Evolutionary conservation across 2,113 vertebrate genomes (phyloP).

Genomic region (Seriola dumerili): DNA sequence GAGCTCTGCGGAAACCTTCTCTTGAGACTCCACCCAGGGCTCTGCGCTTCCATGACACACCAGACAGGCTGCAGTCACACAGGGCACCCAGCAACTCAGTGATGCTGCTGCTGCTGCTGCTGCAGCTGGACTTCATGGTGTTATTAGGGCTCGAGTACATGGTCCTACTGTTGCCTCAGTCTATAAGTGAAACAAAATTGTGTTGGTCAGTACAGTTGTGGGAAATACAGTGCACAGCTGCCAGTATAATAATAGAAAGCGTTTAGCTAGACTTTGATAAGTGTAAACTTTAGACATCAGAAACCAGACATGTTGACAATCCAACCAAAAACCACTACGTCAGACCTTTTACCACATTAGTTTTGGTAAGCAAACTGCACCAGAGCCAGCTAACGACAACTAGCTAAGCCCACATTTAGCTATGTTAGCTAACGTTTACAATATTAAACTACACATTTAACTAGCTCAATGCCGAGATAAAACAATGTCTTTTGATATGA

Average conservation of each 20-base stretch:
- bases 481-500: background rate
- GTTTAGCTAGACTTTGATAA: no score
- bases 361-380: background rate
- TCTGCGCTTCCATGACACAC: slow-evolving; percentile 87
- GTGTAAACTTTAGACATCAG: background rate
- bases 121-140: slow-evolving; percentile 32
- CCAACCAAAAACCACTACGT: background rate
- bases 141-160: slow-evolving; percentile 50
- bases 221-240: background rate
- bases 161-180: slow-evolving; percentile 18
- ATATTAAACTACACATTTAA: background rate
- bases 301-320: background rate
- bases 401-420: slow-evolving; percentile 26
- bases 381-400: background rate
- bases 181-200: slow-evolving; percentile 32
- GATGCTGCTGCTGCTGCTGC: slow-evolving; percentile 85
- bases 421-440: background rate
- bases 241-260: background rate
- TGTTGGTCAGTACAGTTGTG: background rate
- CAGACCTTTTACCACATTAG: background rate
- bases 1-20: slow-evolving; percentile 81
- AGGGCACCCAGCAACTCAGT: slow-evolving; percentile 89
- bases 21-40: slow-evolving; percentile 79
- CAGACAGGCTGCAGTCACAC: slow-evolving; percentile 89
- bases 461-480: background rate